phyloP scores from a whole-genome alignment of 2,113 vertebrate species.

The Megaceryle maxima region DNA sequence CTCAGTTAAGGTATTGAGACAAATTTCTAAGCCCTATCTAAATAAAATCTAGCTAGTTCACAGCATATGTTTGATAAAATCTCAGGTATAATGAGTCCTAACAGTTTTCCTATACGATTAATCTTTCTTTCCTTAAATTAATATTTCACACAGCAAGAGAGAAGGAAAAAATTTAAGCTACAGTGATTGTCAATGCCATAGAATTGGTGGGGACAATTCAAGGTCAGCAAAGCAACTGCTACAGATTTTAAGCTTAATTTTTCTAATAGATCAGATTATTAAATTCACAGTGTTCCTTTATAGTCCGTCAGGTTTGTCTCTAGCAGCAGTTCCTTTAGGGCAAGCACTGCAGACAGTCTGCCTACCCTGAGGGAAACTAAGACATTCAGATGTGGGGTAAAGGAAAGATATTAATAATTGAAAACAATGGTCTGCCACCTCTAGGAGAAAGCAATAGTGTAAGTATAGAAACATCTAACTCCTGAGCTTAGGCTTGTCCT shows the following conservation, averaged over 20 bases:
- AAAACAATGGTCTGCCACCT: conserved; percentile 7
- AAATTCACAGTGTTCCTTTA: conserved; percentile 29
- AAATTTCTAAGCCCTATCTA: neutral
- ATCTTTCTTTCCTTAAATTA: neutral
- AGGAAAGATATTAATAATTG: conserved; percentile 51
- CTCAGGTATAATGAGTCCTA: neutral
- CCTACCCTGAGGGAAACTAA: conserved; percentile 53
- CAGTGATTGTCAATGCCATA: neutral
- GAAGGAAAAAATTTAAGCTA: neutral
- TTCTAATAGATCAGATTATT: neutral
- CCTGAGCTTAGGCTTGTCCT: neutral
- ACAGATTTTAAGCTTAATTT: conserved; percentile 45
- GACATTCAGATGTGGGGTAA: conserved; percentile 42
- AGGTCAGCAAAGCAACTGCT: conserved; percentile 8
- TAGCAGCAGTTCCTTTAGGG: conserved; percentile 40
- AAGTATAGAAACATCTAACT: neutral
- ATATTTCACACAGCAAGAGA: neutral
- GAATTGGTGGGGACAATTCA: conserved; percentile 35
- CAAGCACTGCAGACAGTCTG: conserved; percentile 40
- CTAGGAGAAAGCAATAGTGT: neutral
- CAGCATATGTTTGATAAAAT: neutral
- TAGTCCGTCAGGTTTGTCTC: conserved; percentile 21
- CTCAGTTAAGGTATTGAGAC: neutral
- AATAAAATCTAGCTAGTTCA: neutral
- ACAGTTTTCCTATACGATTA: neutral